Evolutionary conservation across 2,888 invertebrate genomes (phyloP).

Genomic region (Electrophaes corylata): DNA sequence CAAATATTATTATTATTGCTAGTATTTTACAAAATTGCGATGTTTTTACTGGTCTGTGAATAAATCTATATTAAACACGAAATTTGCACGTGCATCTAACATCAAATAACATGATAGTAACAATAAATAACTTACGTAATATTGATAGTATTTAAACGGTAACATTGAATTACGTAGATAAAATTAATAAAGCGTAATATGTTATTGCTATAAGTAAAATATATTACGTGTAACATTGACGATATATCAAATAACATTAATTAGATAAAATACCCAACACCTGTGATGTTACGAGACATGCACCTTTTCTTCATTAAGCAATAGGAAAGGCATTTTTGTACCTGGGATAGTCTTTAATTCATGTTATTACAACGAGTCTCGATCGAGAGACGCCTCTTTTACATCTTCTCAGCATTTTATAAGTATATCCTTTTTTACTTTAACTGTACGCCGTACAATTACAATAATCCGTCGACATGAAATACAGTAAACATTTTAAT

Average conservation of each 20-base stretch:
- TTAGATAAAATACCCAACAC: neutral
- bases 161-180: constrained; percentile 24
- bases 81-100: constrained; percentile 9
- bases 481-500: too few relatives aligned
- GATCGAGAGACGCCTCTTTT: too few relatives aligned
- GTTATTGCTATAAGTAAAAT: constrained; percentile 5
- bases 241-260: neutral
- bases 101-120: constrained; percentile 21
- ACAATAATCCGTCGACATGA: too few relatives aligned
- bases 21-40: constrained; percentile 4
- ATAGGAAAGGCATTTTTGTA: neutral
- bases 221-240: neutral
- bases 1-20: neutral
- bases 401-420: too few relatives aligned
- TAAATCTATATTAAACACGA: constrained; percentile 14
- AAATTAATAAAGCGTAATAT: constrained; percentile 8
- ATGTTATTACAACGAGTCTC: too few relatives aligned
- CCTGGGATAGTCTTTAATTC: neutral
- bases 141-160: constrained; percentile 13
- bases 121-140: constrained; percentile 16
- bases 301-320: neutral
- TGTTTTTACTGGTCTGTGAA: constrained; percentile 14
- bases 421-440: too few relatives aligned
- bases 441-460: too few relatives aligned
- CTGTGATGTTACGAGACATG: neutral